Evolutionary conservation across 2,797 vertebrate genomes (phyloP).

Genomic region (Clarias pachynema): DNA sequence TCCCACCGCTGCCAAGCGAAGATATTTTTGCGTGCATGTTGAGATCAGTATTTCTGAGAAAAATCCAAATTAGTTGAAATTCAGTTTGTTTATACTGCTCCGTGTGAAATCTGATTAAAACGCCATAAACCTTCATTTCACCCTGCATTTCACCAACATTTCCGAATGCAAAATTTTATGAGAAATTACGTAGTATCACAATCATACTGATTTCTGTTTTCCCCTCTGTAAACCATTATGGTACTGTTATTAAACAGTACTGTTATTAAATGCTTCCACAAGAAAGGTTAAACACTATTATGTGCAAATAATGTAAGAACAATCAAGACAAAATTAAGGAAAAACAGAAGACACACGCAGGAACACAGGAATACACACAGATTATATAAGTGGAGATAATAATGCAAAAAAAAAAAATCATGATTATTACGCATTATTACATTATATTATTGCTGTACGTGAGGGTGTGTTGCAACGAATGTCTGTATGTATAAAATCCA

Average conservation of each 20-base stretch:
- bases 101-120: background rate
- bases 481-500: background rate
- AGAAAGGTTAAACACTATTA: background rate
- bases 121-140: background rate
- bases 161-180: background rate
- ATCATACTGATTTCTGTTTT: background rate
- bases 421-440: background rate
- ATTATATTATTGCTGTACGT: background rate
- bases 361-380: background rate
- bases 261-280: background rate
- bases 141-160: too few relatives aligned
- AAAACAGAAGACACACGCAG: background rate
- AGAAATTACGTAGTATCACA: background rate
- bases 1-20: background rate
- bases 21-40: background rate
- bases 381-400: background rate
- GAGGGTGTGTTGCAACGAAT: background rate
- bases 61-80: background rate
- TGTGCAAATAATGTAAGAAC: background rate
- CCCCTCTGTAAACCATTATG: too few relatives aligned
- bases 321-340: background rate
- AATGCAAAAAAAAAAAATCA: background rate
- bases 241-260: background rate
- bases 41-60: rapidly evolving
- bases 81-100: background rate